phyloP scores from a whole-genome alignment of 2,888 invertebrate genomes.

The Lampropteryx suffumata region DNA sequence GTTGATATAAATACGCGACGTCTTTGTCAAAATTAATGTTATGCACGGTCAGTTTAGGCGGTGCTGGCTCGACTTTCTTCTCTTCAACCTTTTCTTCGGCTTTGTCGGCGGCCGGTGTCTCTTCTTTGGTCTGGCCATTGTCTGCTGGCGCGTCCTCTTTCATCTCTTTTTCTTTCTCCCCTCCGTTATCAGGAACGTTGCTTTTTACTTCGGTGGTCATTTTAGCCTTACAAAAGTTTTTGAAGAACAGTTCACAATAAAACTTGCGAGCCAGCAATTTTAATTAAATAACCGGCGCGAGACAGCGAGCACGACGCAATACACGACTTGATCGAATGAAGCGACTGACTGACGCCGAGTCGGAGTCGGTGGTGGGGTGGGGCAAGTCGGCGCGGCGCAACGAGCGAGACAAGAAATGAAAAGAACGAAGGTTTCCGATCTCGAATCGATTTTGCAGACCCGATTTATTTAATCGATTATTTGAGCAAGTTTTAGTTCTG shows the following conservation, averaged over 20 bases:
- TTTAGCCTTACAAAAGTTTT: slow-evolving; percentile 48
- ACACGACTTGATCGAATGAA: slow-evolving; percentile 2
- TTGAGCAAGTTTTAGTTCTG: too few species aligned
- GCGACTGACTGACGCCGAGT: neutral
- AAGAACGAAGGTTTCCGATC: too few species aligned
- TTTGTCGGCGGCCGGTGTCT: slow-evolving; percentile 72
- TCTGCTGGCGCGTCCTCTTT: slow-evolving; percentile 80
- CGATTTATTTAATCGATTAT: too few species aligned
- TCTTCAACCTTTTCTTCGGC: slow-evolving; percentile 74
- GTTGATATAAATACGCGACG: slow-evolving; percentile 96
- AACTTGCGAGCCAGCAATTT: slow-evolving; percentile 12
- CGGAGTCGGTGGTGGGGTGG: neutral
- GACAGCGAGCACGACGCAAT: slow-evolving; percentile 5
- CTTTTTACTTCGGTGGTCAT: slow-evolving; percentile 92
- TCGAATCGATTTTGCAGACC: too few species aligned
- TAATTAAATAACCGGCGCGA: slow-evolving; percentile 10
- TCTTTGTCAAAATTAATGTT: slow-evolving; percentile 96
- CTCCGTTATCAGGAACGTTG: slow-evolving; percentile 84
- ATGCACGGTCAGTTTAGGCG: slow-evolving; percentile 91
- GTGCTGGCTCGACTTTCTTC: slow-evolving; percentile 85
- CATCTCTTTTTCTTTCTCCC: slow-evolving; percentile 84
- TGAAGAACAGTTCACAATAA: neutral
- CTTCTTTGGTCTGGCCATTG: slow-evolving; percentile 73
- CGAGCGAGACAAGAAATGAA: too few species aligned
- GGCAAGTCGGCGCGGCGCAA: neutral